These are phyloP conservation scores for Crotophaga sulcirostris DNA, from an alignment of 2,113 vertebrate genomes.

Conservation along the genomic window DNA sequence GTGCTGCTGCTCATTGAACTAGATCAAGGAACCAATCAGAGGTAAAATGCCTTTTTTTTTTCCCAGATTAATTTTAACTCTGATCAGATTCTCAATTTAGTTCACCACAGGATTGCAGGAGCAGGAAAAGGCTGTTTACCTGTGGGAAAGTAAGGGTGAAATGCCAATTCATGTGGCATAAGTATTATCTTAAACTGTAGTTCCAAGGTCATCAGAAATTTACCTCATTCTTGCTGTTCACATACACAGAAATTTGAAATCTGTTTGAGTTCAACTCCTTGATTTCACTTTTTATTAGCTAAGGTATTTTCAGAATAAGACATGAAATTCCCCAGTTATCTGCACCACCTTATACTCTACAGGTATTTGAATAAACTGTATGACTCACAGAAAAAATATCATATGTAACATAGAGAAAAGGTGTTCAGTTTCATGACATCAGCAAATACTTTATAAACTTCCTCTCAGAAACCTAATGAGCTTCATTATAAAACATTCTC, in stretches of 20 bases:
- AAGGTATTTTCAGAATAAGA: neutral
- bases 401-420: neutral
- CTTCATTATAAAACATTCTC: neutral
- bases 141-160: neutral
- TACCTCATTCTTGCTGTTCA: neutral
- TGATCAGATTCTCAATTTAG: neutral
- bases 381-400: neutral
- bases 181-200: neutral
- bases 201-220: neutral
- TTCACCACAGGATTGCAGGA: neutral
- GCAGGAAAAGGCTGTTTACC: neutral
- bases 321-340: neutral
- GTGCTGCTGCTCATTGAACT: constrained; percentile 32
- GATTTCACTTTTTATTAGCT: neutral
- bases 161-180: neutral
- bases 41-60: neutral
- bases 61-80: constrained; percentile 12
- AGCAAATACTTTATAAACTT: neutral
- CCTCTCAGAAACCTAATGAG: neutral
- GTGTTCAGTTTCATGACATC: neutral
- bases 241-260: neutral
- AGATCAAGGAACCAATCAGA: constrained; percentile 26
- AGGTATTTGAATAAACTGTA: fast-evolving
- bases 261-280: neutral
- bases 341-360: neutral